phyloP scores from a whole-genome alignment of 1,140 invertebrate genomes.

The Archivesica marissinica region DNA sequence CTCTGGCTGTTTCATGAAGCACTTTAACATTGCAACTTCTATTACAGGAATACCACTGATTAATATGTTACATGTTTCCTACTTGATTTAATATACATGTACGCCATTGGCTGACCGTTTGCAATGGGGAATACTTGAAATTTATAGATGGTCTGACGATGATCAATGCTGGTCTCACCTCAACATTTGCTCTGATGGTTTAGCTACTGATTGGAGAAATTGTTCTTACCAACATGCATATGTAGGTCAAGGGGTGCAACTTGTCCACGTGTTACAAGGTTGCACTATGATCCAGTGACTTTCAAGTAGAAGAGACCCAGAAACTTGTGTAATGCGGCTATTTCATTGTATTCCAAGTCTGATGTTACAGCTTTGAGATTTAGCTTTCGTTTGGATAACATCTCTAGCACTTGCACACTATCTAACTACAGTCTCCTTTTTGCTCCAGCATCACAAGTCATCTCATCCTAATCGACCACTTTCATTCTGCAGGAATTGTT shows the following conservation, averaged over 20 bases:
- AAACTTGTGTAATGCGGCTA: not conserved
- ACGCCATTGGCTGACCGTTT: not conserved
- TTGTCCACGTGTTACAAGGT: not conserved
- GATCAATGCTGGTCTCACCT: not conserved
- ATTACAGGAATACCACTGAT: not conserved
- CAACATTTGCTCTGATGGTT: no score
- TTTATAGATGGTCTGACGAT: not conserved
- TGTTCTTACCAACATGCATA: not conserved
- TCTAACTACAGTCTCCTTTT: conserved; percentile 8
- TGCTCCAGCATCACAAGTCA: not conserved
- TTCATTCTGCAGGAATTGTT: not conserved
- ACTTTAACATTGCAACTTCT: not conserved
- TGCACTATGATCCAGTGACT: conserved; percentile 6
- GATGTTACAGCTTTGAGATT: not conserved
- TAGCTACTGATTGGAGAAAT: not conserved
- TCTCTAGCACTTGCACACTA: conserved; percentile 3
- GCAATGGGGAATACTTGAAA: not conserved
- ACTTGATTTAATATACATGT: not conserved
- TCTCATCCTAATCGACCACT: not conserved
- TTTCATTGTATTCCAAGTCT: not conserved
- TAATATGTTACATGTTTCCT: not conserved
- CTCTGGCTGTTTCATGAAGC: not conserved
- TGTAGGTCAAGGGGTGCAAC: not conserved
- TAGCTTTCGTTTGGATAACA: conserved; percentile 2
- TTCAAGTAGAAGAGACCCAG: not conserved